These are phyloP conservation scores for Agonum fuliginosum DNA, from an alignment of 2,888 invertebrate species.

Conservation along the genomic window DNA sequence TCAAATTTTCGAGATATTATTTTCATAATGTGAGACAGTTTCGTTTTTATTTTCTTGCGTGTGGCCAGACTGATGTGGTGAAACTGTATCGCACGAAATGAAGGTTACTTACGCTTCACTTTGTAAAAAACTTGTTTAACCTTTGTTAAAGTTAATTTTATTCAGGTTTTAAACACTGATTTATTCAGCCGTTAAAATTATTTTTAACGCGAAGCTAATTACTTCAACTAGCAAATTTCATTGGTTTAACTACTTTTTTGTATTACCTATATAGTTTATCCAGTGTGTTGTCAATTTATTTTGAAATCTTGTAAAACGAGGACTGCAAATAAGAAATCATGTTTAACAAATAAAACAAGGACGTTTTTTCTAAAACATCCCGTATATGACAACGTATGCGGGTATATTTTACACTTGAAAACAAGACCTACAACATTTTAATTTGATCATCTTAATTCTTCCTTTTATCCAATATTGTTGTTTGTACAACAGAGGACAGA, in stretches of 20 bases:
- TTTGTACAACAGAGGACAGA: slow-evolving; percentile 23
- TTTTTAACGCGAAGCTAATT: not conserved
- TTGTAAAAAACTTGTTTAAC: slow-evolving; percentile 30
- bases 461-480: slow-evolving; percentile 23
- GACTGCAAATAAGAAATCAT: not conserved
- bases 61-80: slow-evolving; percentile 21
- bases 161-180: not conserved
- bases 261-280: not conserved
- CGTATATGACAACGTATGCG: slow-evolving; percentile 36
- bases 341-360: not conserved
- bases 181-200: slow-evolving; percentile 30
- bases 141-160: slow-evolving; percentile 16
- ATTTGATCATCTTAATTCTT: slow-evolving; percentile 26
- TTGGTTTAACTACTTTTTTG: not conserved
- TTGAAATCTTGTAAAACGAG: slow-evolving; percentile 28
- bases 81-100: slow-evolving; percentile 8
- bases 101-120: slow-evolving; percentile 37
- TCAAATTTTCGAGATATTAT: slow-evolving; percentile 9
- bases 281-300: not conserved
- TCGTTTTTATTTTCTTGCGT: slow-evolving; percentile 18
- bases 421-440: slow-evolving; percentile 11
- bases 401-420: slow-evolving; percentile 39
- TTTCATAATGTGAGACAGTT: slow-evolving; percentile 1
- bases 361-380: slow-evolving; percentile 10
- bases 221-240: not conserved